These are phyloP conservation scores for Mormyrus iriodes DNA, from an alignment of 2,113 vertebrate genomes.

Conservation along the genomic window DNA sequence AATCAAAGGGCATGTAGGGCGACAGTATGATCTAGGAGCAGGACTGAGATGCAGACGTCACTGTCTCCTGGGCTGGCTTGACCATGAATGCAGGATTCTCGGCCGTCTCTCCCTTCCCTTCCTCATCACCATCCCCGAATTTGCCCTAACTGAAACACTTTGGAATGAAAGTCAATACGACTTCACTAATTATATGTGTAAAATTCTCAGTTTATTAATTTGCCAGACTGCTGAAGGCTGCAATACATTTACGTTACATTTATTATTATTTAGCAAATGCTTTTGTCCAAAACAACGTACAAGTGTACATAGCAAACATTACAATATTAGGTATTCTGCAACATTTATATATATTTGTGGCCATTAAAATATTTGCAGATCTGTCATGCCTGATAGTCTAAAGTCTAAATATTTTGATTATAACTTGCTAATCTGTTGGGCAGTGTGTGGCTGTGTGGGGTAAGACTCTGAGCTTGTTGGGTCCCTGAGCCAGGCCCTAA, in stretches of 20 bases:
- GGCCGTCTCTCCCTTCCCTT: not conserved
- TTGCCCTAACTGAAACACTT: not conserved
- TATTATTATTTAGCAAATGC: not conserved
- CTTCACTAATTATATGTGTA: not conserved
- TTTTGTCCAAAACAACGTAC: not conserved
- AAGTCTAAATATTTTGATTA: not conserved
- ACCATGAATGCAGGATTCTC: not conserved
- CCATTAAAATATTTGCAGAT: not conserved
- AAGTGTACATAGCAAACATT: not conserved
- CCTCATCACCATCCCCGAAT: not conserved
- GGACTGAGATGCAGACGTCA: not conserved
- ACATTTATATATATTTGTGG: not conserved
- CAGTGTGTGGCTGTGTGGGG: no score
- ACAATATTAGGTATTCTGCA: not conserved
- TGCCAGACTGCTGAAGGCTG: not conserved
- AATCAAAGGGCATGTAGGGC: not conserved
- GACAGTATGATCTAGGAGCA: not conserved
- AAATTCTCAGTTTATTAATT: not conserved
- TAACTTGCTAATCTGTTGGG: not conserved
- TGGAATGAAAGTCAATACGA: not conserved
- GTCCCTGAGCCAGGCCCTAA: not conserved
- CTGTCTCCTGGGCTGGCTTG: not conserved
- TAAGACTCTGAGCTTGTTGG: not conserved
- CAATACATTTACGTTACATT: not conserved
- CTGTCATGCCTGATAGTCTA: not conserved